These are phyloP conservation scores for Halcyon senegalensis DNA, from an alignment of 2,113 vertebrate genomes.

Conservation along the genomic window DNA sequence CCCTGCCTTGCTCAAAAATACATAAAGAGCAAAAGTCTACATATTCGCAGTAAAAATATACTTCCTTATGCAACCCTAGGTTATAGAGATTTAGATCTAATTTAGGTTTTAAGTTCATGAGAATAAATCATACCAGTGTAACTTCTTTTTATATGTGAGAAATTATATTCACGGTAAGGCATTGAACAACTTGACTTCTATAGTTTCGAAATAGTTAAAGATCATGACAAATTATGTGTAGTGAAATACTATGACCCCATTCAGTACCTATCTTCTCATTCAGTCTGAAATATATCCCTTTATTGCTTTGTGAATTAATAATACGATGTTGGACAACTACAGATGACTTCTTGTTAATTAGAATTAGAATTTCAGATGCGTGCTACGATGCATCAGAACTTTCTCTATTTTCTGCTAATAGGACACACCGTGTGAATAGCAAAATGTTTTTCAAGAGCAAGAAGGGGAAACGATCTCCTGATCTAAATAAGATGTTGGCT, in stretches of 20 bases:
- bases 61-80: neutral
- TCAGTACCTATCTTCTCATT: constrained; percentile 34
- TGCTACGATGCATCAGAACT: constrained; percentile 45
- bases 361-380: constrained; percentile 45
- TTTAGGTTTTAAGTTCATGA: neutral
- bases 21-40: neutral
- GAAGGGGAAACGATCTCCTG: constrained; percentile 1
- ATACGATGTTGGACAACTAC: constrained; percentile 52
- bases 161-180: neutral
- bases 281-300: constrained; percentile 48
- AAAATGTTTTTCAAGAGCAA: constrained; percentile 24
- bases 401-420: constrained; percentile 44
- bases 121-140: neutral
- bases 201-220: constrained; percentile 36
- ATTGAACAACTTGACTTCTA: neutral
- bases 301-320: constrained; percentile 62
- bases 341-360: constrained; percentile 65
- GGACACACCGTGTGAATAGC: neutral
- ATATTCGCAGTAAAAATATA: neutral
- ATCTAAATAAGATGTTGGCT: neutral
- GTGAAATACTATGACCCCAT: constrained; percentile 38
- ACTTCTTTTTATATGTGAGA: neutral
- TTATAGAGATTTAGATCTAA: neutral
- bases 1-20: neutral
- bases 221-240: neutral